These are phyloP conservation scores for Drosophila anomalipes DNA, from an alignment of 2,888 invertebrate species.

Conservation along the genomic window DNA sequence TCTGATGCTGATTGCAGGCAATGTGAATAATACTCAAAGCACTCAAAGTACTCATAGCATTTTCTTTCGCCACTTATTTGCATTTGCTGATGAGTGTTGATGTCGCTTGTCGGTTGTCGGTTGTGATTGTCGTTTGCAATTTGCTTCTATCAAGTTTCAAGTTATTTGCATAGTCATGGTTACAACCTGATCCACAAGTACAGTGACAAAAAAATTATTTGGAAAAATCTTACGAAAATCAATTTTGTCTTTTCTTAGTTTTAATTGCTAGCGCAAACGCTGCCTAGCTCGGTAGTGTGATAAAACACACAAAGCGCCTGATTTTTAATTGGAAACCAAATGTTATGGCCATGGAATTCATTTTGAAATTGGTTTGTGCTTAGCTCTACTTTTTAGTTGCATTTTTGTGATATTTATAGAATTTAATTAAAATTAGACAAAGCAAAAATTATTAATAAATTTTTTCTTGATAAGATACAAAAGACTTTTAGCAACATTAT, in stretches of 20 bases:
- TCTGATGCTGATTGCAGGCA: slow-evolving; percentile 48
- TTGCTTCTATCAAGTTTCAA: slow-evolving; percentile 58
- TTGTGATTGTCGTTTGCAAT: slow-evolving; percentile 53
- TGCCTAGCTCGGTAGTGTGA: neutral
- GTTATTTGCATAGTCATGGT: slow-evolving; percentile 74
- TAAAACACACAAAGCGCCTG: slow-evolving; percentile 48
- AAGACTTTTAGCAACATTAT: slow-evolving; percentile 22
- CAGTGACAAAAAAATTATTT: slow-evolving; percentile 61
- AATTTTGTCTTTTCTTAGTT: slow-evolving; percentile 77
- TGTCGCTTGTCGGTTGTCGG: slow-evolving; percentile 24
- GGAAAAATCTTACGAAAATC: slow-evolving; percentile 51
- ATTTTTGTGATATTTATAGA: slow-evolving; percentile 29
- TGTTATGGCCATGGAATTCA: slow-evolving; percentile 61
- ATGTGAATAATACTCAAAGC: slow-evolving; percentile 23
- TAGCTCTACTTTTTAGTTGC: slow-evolving; percentile 1
- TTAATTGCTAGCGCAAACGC: slow-evolving; percentile 66
- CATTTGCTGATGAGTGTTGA: slow-evolving; percentile 62
- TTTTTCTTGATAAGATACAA: slow-evolving; percentile 10
- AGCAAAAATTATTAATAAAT: slow-evolving; percentile 40
- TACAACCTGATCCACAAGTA: slow-evolving; percentile 57
- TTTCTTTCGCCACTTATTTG: slow-evolving; percentile 60
- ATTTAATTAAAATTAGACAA: slow-evolving; percentile 71
- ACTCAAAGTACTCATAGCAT: slow-evolving; percentile 39
- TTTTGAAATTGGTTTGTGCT: slow-evolving; percentile 23
- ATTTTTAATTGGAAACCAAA: slow-evolving; percentile 76